A percentile compares a stretch with the other conserved stretches of the same genome.
These are phyloP conservation scores for Trichopoda pennipes DNA, from an alignment of 2,888 invertebrate species.

Conservation along the genomic window DNA sequence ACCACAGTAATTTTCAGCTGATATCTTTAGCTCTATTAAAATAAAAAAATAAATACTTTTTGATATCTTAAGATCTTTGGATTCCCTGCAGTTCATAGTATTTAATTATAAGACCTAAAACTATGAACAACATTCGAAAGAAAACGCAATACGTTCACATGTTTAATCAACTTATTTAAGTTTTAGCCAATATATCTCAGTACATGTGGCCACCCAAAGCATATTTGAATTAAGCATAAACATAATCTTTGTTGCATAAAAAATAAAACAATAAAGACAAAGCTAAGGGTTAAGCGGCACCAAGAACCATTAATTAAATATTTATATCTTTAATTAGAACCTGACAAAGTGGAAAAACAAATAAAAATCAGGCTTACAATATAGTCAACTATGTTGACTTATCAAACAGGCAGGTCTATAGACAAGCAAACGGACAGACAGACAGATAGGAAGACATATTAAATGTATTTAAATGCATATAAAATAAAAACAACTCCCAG, in stretches of 20 bases:
- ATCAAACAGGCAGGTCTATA: constrained; percentile 17
- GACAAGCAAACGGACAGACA: not conserved
- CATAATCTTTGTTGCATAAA: constrained; percentile 18
- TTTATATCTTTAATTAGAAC: constrained; percentile 64
- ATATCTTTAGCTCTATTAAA: no score
- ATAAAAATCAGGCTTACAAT: not conserved
- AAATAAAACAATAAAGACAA: constrained; percentile 2
- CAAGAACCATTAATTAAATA: constrained; percentile 51
- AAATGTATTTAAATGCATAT: constrained; percentile 6
- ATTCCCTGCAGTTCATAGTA: not conserved
- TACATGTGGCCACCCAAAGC: constrained; percentile 45
- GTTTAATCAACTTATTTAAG: not conserved
- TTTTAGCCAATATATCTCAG: not conserved
- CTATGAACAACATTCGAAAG: constrained; percentile 45
- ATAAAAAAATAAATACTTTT: no score
- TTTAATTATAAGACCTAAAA: constrained; percentile 39
- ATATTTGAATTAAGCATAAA: constrained; percentile 17
- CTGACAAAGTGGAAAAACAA: constrained; percentile 50
- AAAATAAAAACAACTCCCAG: constrained; percentile 30
- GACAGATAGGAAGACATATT: no score
- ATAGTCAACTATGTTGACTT: constrained; percentile 19
- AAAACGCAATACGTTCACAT: constrained; percentile 32
- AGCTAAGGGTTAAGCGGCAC: not conserved
- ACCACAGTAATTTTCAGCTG: no score
- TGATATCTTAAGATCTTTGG: not conserved